phyloP scores from a whole-genome alignment of 2,797 vertebrate genomes.

The Moxostoma hubbsi region DNA sequence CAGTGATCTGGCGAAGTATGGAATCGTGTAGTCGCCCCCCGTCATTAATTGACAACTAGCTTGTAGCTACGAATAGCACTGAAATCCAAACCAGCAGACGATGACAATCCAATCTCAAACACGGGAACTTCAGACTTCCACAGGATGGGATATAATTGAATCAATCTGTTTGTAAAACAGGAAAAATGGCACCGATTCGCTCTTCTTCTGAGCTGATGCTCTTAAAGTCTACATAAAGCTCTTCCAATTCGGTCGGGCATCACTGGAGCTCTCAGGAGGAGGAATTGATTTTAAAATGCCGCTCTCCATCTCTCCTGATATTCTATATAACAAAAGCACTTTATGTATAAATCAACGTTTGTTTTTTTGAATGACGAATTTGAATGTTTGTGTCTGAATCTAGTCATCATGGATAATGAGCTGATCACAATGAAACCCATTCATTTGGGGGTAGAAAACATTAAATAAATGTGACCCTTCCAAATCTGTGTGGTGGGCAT shows the following conservation, averaged over 20 bases:
- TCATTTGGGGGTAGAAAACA: neutral
- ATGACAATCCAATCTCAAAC: neutral
- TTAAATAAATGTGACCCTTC: neutral
- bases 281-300: neutral
- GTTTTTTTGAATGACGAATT: slow-evolving; percentile 64
- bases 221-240: neutral
- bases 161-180: neutral
- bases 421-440: neutral
- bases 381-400: slow-evolving; percentile 32
- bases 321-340: slow-evolving; percentile 38
- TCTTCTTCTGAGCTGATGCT: neutral
- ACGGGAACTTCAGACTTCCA: neutral
- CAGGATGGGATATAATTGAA: neutral
- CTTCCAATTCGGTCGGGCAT: no score
- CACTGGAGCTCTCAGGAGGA: neutral
- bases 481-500: neutral
- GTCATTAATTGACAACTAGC: neutral
- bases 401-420: no score
- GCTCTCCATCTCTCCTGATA: slow-evolving; percentile 36
- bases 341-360: slow-evolving; percentile 21
- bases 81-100: neutral
- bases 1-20: slow-evolving; percentile 71
- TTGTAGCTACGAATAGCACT: no score
- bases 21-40: slow-evolving; percentile 65
- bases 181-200: neutral